Base-by-base conservation (phyloP, 2,113 vertebrate species). In the Cynoglossus semilaevis region DNA sequence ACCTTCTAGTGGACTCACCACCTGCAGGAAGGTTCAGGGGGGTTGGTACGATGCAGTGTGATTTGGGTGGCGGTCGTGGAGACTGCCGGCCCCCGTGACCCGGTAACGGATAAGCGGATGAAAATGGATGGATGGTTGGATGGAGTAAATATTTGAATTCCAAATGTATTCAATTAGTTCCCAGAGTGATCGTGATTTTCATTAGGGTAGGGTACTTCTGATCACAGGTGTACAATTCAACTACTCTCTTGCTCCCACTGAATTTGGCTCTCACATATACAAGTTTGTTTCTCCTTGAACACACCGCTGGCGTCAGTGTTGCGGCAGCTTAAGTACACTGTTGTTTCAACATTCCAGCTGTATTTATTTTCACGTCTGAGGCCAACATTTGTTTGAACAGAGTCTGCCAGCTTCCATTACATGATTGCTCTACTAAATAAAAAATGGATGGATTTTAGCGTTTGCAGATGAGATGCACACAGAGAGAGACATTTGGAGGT, bases 341-440 rank as follows among this genome's bases (percentile, higher is more conserved):
- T 35, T 58, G 40, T 19, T 19, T 49, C 19, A 49, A 51, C 48
- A 76, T 42, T 73, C 43, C 35, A 22, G 62, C 35, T 58, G 65
- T 63, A 70, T 81, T 71, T 74, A 58, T 83, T 79, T 77, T 60
- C 58, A 73, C 44, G 58, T 74, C 65, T 44, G 50, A 22, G 63
- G 58, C 64, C 69, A 56, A 71, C 74, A 63, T 75, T 81, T 63
- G 47, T 45, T 72, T 55, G 46, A 19, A 6, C 42, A 79, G 19
- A 40, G 51, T 29, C 51, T 72, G 67, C 48, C 66, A 63, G 67
- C 44, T 69, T 64, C 66, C 76, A 67, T 82, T 52, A 66, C 59
- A 63, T 67, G 57, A 58, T 45, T 9, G 22, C 29, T 76, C 29
- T 29, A 68, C 58, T 51, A 45, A 6, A 43, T 15, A 15, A 15